phyloP scores from a whole-genome alignment of 2,113 vertebrate genomes.

The Cololabis saira region DNA sequence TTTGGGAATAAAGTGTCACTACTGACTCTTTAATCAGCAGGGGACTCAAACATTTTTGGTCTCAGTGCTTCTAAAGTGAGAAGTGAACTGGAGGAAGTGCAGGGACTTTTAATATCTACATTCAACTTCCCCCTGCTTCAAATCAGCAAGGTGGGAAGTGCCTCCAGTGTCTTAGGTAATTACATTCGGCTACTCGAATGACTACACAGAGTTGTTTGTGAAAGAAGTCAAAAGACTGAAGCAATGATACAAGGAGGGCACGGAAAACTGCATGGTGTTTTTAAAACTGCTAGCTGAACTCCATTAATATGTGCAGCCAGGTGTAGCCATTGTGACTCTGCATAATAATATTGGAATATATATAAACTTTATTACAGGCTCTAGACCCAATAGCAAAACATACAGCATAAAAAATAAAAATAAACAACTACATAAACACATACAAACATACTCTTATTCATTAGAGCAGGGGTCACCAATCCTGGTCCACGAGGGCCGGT shows the following conservation, averaged over 20 bases:
- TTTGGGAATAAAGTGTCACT: constrained; percentile 1
- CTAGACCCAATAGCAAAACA: too few species aligned
- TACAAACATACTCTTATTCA: too few species aligned
- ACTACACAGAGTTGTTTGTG: not conserved
- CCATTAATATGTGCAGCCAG: too few species aligned
- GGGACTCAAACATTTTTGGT: not conserved
- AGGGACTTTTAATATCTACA: constrained; percentile 14
- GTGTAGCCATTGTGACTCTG: too few species aligned
- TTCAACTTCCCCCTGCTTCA: constrained; percentile 19
- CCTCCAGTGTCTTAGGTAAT: constrained; percentile 19
- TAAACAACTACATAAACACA: too few species aligned
- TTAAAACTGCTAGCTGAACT: not conserved
- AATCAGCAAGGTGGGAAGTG: not conserved
- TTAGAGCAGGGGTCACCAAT: too few species aligned
- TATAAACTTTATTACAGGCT: too few species aligned
- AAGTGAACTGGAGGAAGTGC: constrained; percentile 8
- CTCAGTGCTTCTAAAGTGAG: constrained; percentile 2
- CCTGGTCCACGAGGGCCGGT: too few species aligned
- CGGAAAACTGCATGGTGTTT: not conserved
- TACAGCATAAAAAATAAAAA: too few species aligned
- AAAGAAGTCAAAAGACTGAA: not conserved
- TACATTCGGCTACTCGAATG: constrained; percentile 8
- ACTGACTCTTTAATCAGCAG: constrained; percentile 7
- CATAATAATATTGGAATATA: too few species aligned
- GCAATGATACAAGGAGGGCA: not conserved